Base-by-base conservation (phyloP, 1,140 invertebrate species). In the Atta texana region DNA sequence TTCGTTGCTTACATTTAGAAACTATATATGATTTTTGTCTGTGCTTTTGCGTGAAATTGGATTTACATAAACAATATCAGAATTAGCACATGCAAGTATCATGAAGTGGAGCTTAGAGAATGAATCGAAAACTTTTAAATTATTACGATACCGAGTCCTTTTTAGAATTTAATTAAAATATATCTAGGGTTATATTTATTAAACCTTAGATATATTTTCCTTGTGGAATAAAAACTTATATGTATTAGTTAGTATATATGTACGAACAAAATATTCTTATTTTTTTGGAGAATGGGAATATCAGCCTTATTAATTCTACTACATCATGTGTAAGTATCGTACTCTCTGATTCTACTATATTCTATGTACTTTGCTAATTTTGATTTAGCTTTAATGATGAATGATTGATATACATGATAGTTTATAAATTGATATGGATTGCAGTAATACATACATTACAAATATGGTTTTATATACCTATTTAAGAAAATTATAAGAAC, bases 1-100 rank as follows among this genome's bases (percentile, higher is more conserved):
- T 71, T 24, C 49, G 66, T 82, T 31, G 68, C 18, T 72, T n/a
- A n/a, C 0, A 44, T 31, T 82, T 49, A 59, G 53, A 49, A 55
- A 39, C 44, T 51, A 2, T 57, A 34, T 74, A n/a, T 61, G 7
- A 82, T 49, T 74, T 74, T 72, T 51, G 44, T 34, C 18, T 21
- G 7, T 53, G 39, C 4, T 16, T 24, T 69, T 59, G 12, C 34
- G 21, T 18, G 16, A 28, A 6, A 82, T 34, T 44, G 6, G 55
- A 82, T 82, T 57, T 49, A 24, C 39, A 2, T 10, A 16, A 44
- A 44, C 21, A 82, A 72, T 59, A 28, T 49, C 5, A 10, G 39
- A 59, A 72, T 21, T n/a, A n/a, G 3, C 6, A 49, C 1, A 44
- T 10, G 10, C 12, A 16, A 63, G 12, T 5, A 49, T 34, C 21